Percentiles rank a stretch among this genome's conserved stretches.
Evolutionary conservation across 2,888 invertebrate genomes (phyloP).

Genomic region (Ichneumon xanthorius): DNA sequence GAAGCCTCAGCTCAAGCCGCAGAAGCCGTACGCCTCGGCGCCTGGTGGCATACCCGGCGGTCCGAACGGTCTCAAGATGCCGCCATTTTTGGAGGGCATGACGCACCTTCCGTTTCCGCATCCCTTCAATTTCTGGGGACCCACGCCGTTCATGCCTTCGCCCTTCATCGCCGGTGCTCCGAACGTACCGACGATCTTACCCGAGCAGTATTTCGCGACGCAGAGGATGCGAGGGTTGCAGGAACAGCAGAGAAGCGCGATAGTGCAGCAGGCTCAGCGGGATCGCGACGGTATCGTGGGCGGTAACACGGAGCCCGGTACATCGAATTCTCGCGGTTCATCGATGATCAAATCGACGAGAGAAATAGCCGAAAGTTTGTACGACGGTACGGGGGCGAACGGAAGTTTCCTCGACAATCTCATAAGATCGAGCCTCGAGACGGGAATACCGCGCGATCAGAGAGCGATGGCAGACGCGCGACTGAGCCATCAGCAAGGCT

Average conservation of each 20-base stretch:
- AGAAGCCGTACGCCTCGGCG: constrained; percentile 84
- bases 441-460: constrained; percentile 86
- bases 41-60: constrained; percentile 79
- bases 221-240: constrained; percentile 93
- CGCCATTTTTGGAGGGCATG: constrained; percentile 88
- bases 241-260: constrained; percentile 87
- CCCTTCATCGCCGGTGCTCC: constrained; percentile 85
- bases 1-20: constrained; percentile 85
- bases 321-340: constrained; percentile 81
- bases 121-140: constrained; percentile 93
- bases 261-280: constrained; percentile 77
- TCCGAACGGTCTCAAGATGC: constrained; percentile 91
- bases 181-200: constrained; percentile 84
- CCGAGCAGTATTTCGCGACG: constrained; percentile 91
- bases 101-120: constrained; percentile 88
- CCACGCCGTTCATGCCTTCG: constrained; percentile 87
- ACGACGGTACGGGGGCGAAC: constrained; percentile 89
- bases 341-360: constrained; percentile 86
- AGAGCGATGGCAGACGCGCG: constrained; percentile 79
- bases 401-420: constrained; percentile 94
- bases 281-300: constrained; percentile 74
- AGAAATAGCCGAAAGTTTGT: constrained; percentile 88
- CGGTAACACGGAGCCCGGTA: constrained; percentile 75
- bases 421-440: constrained; percentile 92
- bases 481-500: constrained; percentile 85